Base-by-base conservation (phyloP, 92 coral and sea anemone species). In the Paramuricea clavata region DNA sequence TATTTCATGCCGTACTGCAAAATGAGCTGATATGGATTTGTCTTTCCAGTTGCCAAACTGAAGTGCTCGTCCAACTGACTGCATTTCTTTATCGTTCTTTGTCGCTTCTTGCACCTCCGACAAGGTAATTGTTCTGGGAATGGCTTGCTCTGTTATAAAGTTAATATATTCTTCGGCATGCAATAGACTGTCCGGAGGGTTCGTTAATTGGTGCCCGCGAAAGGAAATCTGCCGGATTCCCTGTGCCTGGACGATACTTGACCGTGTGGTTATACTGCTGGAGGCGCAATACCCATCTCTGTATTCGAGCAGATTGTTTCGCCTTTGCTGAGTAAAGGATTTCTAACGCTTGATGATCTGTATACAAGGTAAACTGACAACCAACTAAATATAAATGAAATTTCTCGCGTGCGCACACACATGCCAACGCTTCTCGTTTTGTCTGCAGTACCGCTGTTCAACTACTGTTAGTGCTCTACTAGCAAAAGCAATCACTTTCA, bases 151-250 rank as follows among this genome's bases (percentile, higher is more conserved):
- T n/a, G n/a, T n/a, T n/a, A n/a, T n/a, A n/a, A n/a, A n/a, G n/a
- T n/a, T n/a, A n/a, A 57, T 16, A 2, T 57, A 57, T 23, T 25
- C 27, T 21, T 57, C 65, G 1, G n/a, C n/a, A n/a, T n/a, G 65
- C 65, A 12, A 57, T 23, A n/a, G 65, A 57, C 65, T 57, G 26
- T 2, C 2, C 65, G 80, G 75, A 81, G 68, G 9, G 88, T 79
- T 44, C 81, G n/a, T n/a, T n/a, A n/a, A n/a, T n/a, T n/a, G n/a
- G n/a, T n/a, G n/a, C n/a, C n/a, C n/a, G n/a, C n/a, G n/a, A n/a
- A n/a, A n/a, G 54, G 16, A 90, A 19, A 72, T 86, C 93, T 0
- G 87, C 93, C 33, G 88, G 93, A 78, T 90, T 90, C 32, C 74
- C 88, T 82, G 81, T 86, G 34, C 93, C 90, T 26, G 69, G 68